Evolutionary conservation across 2,888 invertebrate species (phyloP).

Genomic region (Lithosia quadra): DNA sequence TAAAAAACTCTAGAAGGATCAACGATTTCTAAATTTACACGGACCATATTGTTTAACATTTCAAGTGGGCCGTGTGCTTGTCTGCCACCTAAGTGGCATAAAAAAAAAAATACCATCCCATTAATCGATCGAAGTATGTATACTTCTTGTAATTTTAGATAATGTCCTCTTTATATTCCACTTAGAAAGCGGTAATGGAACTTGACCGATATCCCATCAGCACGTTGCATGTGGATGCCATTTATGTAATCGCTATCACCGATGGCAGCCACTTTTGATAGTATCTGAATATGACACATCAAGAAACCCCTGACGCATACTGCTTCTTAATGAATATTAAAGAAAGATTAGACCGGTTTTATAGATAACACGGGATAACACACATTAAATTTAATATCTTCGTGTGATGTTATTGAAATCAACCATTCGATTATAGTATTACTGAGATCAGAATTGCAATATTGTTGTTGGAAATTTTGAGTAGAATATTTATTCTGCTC

Average conservation of each 20-base stretch:
- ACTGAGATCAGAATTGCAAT: too few species aligned
- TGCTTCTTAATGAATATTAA: too few species aligned
- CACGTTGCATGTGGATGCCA: not conserved
- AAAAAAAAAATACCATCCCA: too few species aligned
- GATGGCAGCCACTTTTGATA: not conserved
- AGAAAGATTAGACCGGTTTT: too few species aligned
- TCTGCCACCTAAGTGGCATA: too few species aligned
- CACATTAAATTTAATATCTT: too few species aligned
- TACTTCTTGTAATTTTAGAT: not conserved
- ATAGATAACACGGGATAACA: too few species aligned
- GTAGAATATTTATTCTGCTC: too few species aligned
- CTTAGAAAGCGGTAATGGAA: not conserved
- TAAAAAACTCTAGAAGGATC: not conserved
- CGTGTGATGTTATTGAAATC: not conserved
- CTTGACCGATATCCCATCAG: not conserved
- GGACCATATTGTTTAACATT: not conserved
- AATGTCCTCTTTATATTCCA: not conserved
- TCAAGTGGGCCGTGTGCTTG: too few species aligned
- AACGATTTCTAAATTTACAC: not conserved
- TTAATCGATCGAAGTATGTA: not conserved
- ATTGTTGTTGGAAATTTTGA: too few species aligned
- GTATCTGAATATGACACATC: not conserved
- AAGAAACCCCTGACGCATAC: not conserved
- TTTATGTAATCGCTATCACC: not conserved
- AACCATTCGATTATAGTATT: not conserved